Evolutionary conservation across 1,140 invertebrate species (phyloP), one percentile per base, ranked within the genome.

Genomic region (Drosophila nigrodunni): DNA sequence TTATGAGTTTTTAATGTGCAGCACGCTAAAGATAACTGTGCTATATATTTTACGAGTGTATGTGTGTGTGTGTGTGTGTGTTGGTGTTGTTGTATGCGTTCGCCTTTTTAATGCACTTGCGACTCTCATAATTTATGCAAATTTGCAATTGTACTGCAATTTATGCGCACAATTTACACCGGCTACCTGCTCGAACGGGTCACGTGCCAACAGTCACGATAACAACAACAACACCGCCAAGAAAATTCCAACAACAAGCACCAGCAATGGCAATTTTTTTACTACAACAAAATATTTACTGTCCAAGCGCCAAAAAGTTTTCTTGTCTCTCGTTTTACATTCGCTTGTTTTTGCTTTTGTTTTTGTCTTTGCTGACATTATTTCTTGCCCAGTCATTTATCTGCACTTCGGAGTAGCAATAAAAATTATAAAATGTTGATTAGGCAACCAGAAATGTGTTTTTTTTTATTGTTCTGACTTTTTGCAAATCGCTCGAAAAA

Each of bases 61-160:
- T 58, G 15, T n/a, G 69, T 78, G 9, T 43, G 2, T n/a, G 10
- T 41, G 11, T 43, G 41, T 43, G 25, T 62, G 18, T 35, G 41
- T 47, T 37, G 34, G 39, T 64, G 37, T n/a, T 62, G 49, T n/a
- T 66, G 9, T 41, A n/a, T 61, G 37, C 46, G 35, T 64, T 80
- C 21, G 35, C 44, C 52, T 44, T 62, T 64, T 74, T 68, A 74
- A 74, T 74, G 71, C 71, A 74, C 65, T 74, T 54, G 71, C 66
- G 50, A 52, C 64, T 57, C 55, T 67, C 75, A 75, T 78, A 82
- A 80, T 80, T 74, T 77, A 87, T 88, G 76, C 69, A 82, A 82
- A 87, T 88, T 88, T 87, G 44, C 68, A 76, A 59, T 73, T 82
- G 75, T 60, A 49, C 43, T 69, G 72, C 72, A 69, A 70, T 74